These are phyloP conservation scores for Falco berigora DNA, from an alignment of 2,797 vertebrate genomes.

Conservation along the genomic window DNA sequence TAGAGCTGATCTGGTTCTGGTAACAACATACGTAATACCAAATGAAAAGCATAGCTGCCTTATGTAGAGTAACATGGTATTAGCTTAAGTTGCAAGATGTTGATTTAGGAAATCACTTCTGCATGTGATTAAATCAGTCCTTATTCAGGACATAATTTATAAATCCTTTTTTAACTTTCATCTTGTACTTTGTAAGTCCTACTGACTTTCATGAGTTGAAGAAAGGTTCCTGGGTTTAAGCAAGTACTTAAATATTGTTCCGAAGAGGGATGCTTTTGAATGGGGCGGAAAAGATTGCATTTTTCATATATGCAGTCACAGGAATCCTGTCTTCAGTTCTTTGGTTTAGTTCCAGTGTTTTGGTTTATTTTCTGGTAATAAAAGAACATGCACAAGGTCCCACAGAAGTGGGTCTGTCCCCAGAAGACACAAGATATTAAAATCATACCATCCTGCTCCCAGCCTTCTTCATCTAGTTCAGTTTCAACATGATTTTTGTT, in stretches of 20 bases:
- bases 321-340: background rate
- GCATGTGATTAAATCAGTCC: background rate
- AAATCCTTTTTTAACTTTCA: background rate
- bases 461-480: background rate
- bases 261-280: background rate
- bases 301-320: background rate
- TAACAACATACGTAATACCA: background rate
- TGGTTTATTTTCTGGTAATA: background rate
- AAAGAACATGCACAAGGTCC: background rate
- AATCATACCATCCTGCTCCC: background rate
- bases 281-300: background rate
- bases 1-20: constrained; percentile 16
- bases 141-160: background rate
- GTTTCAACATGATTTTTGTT: background rate
- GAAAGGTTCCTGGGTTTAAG: background rate
- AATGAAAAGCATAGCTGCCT: background rate
- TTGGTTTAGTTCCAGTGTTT: background rate
- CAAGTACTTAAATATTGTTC: background rate
- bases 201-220: background rate
- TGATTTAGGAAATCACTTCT: constrained; percentile 20
- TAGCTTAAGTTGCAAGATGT: background rate
- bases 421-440: background rate
- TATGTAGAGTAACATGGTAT: background rate
- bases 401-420: background rate
- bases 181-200: background rate